Evolutionary conservation across 1,140 invertebrate species (phyloP).

Genomic region (Brachionus koreanus): DNA sequence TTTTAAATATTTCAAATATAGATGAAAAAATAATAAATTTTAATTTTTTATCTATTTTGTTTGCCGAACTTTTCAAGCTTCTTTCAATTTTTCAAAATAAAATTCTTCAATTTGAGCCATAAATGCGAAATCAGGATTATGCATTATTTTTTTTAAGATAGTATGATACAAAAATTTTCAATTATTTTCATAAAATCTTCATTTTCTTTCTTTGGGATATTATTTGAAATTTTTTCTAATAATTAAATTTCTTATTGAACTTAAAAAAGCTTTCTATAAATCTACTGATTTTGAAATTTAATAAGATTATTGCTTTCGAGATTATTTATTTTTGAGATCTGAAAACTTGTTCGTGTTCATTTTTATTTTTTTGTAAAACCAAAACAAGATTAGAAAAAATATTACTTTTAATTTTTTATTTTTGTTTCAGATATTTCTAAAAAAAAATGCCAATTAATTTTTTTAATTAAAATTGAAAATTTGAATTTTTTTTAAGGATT

Average conservation of each 20-base stretch:
- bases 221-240: background rate
- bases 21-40: constrained; percentile 18
- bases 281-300: constrained; percentile 1
- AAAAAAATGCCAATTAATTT: too few species aligned
- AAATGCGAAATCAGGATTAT: background rate
- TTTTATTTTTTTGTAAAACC: background rate
- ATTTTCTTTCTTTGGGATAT: background rate
- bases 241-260: constrained; percentile 3
- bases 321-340: background rate
- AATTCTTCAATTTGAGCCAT: background rate
- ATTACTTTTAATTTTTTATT: too few species aligned
- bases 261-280: background rate
- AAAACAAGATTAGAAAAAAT: background rate
- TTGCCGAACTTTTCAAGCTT: background rate
- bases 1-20: constrained; percentile 34
- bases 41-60: constrained; percentile 24
- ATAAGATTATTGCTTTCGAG: background rate
- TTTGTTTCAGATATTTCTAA: too few species aligned
- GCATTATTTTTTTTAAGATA: background rate
- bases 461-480: too few species aligned
- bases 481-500: too few species aligned
- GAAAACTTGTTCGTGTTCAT: background rate
- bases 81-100: background rate
- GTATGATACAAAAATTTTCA: constrained; percentile 10
- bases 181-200: constrained; percentile 10